Evolutionary conservation across 1,140 invertebrate species (phyloP).

Genomic region (Euschistus heros): DNA sequence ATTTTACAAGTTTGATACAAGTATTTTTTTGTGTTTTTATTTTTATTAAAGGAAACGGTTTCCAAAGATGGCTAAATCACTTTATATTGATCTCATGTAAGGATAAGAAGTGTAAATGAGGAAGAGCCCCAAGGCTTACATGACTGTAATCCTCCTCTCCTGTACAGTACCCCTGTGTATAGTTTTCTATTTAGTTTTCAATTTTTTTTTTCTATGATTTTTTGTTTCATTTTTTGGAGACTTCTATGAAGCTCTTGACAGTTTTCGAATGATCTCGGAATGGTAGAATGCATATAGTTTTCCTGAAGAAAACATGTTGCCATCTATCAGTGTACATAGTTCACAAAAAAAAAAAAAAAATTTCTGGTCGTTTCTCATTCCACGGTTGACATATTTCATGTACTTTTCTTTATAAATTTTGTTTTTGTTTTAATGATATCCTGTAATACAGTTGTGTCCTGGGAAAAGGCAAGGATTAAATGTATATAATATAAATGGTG

Average conservation of each 20-base stretch:
- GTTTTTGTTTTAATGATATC: not conserved
- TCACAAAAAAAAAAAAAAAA: conserved; percentile 16
- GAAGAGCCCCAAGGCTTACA: conserved; percentile 15
- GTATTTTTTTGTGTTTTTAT: conserved; percentile 1
- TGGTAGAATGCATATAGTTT: conserved; percentile 20
- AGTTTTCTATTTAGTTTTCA: conserved; percentile 25
- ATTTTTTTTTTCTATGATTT: conserved; percentile 24
- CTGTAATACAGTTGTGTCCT: conserved; percentile 15
- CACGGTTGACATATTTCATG: conserved; percentile 2
- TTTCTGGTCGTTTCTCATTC: conserved; percentile 9
- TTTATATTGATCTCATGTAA: conserved; percentile 24
- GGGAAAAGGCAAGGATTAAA: conserved; percentile 12
- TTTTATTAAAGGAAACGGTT: conserved; percentile 12
- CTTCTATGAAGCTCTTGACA: conserved; percentile 26
- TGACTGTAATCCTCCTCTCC: conserved; percentile 12
- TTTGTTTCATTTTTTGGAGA: conserved; percentile 22
- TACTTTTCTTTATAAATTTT: not conserved
- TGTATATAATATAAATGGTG: conserved; percentile 4
- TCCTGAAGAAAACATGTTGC: conserved; percentile 19
- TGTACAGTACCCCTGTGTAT: conserved; percentile 21
- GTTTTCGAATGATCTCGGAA: conserved; percentile 31
- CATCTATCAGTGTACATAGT: conserved; percentile 25
- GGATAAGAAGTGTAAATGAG: not conserved
- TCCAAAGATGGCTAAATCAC: conserved; percentile 28
- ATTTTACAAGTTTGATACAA: conserved; percentile 6